A percentile compares a stretch with the other conserved stretches of the same genome.
Evolutionary conservation across 2,888 invertebrate genomes (phyloP).

Genomic region (Clostera curtula): DNA sequence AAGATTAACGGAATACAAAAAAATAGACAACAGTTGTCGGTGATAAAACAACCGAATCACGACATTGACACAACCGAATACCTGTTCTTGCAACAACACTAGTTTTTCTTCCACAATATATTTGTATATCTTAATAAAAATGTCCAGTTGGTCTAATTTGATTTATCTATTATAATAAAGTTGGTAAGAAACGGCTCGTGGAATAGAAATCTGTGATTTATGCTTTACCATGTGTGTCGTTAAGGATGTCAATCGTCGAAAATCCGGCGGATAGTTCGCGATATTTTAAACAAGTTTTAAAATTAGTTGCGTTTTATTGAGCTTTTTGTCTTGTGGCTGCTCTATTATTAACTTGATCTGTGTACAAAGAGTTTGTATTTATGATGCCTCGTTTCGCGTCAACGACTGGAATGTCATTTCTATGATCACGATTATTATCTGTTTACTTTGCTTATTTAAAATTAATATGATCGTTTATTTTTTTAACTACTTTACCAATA

Average conservation of each 20-base stretch:
- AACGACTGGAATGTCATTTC: too few relatives aligned
- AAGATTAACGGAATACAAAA: neutral
- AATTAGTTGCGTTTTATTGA: conserved; percentile 3
- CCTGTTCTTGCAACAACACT: conserved; percentile 7
- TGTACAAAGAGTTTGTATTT: too few relatives aligned
- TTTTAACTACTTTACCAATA: too few relatives aligned
- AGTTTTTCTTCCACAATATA: conserved; percentile 15
- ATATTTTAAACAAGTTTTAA: conserved; percentile 6
- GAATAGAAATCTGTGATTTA: conserved; percentile 23
- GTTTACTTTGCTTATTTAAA: too few relatives aligned
- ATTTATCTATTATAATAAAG: conserved; percentile 22
- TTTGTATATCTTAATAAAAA: conserved; percentile 24
- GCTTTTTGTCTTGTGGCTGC: neutral
- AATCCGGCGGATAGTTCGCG: conserved; percentile 7
- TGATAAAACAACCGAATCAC: too few relatives aligned
- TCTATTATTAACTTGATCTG: too few relatives aligned
- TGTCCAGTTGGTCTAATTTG: conserved; percentile 21
- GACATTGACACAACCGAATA: neutral
- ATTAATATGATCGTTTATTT: too few relatives aligned
- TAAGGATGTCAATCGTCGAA: conserved; percentile 23
- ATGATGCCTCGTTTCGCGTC: too few relatives aligned
- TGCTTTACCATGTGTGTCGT: conserved; percentile 16
- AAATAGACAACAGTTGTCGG: conserved; percentile 7
- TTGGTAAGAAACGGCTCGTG: conserved; percentile 15
- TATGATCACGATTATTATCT: too few relatives aligned